Evolutionary conservation across 35 echinoderm and acorn worm genomes (phyloP).

Genomic region (Strongylocentrotus purpuratus): DNA sequence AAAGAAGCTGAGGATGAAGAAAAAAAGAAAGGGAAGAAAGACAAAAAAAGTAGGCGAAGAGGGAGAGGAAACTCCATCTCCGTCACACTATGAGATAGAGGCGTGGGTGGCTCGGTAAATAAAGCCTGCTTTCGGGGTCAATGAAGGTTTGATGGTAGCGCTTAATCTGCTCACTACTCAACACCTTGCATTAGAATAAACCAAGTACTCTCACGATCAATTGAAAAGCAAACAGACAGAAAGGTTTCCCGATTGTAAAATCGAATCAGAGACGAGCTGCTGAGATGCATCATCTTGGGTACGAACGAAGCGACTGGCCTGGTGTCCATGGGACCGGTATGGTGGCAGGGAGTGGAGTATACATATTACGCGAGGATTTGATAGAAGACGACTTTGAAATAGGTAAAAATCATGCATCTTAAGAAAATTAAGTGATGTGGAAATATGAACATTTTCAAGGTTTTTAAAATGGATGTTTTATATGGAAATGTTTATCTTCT

Average conservation of each 20-base stretch:
- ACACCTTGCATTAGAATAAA: conserved; percentile 51
- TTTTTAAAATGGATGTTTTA: too few relatives aligned
- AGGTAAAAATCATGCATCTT: too few relatives aligned
- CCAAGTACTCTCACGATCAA: conserved; percentile 30
- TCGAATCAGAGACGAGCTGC: conserved; percentile 1
- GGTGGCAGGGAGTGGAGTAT: background rate
- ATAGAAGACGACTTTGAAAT: too few relatives aligned
- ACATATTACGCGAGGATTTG: background rate
- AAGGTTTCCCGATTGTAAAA: conserved; percentile 28
- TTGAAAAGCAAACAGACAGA: conserved; percentile 50
- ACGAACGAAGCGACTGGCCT: background rate
- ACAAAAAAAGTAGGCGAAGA: background rate
- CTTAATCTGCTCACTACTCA: background rate
- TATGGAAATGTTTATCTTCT: too few relatives aligned
- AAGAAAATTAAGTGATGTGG: too few relatives aligned
- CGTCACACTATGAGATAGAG: background rate
- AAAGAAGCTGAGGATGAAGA: background rate
- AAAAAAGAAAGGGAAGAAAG: background rate
- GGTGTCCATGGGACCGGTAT: background rate
- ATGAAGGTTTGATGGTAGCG: conserved; percentile 33
- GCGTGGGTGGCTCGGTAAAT: conserved; percentile 24
- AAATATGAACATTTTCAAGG: too few relatives aligned
- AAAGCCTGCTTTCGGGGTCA: conserved; percentile 38
- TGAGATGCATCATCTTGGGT: conserved; percentile 31
- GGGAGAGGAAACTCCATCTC: background rate